These are phyloP conservation scores for Aurelia sp. DNA, from an alignment of 30 jellyfish, hydroid and myxozoan genomes.

Conservation along the genomic window DNA sequence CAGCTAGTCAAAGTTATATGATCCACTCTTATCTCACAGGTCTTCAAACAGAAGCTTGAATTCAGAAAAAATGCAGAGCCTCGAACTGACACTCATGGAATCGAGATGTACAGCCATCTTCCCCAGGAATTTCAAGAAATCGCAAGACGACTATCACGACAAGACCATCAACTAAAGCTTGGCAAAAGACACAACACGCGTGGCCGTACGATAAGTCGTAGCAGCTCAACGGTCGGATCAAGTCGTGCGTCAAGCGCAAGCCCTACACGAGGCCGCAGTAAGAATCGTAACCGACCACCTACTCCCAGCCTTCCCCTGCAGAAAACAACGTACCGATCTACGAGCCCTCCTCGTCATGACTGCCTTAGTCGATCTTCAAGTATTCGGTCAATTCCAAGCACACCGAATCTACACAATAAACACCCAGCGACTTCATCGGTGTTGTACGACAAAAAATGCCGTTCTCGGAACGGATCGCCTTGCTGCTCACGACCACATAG, in stretches of 20 bases:
- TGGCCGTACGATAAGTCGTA: constrained; percentile 79
- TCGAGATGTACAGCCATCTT: constrained; percentile 94
- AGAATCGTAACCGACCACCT: constrained; percentile 65
- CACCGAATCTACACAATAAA: constrained; percentile 89
- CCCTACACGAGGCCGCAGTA: constrained; percentile 89
- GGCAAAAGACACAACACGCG: constrained; percentile 47
- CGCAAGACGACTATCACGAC: constrained; percentile 97
- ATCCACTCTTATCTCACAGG: constrained; percentile 40
- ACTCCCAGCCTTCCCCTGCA: constrained; percentile 58
- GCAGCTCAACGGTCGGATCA: constrained; percentile 83
- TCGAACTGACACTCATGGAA: constrained; percentile 95
- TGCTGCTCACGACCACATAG: constrained; percentile 76
- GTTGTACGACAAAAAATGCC: constrained; percentile 59
- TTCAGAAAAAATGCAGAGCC: constrained; percentile 93
- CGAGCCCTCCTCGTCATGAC: constrained; percentile 82
- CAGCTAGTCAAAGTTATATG: too few relatives aligned
- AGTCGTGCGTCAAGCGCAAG: constrained; percentile 95
- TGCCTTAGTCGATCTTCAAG: constrained; percentile 95
- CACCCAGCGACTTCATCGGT: constrained; percentile 91
- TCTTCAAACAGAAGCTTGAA: constrained; percentile 80
- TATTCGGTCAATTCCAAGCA: constrained; percentile 93
- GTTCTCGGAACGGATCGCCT: constrained; percentile 72
- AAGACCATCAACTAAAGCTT: constrained; percentile 81
- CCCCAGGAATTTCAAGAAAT: constrained; percentile 99
- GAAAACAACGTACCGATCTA: constrained; percentile 46